Base-by-base conservation (phyloP, 2,888 invertebrate species). In the Dione juno region DNA sequence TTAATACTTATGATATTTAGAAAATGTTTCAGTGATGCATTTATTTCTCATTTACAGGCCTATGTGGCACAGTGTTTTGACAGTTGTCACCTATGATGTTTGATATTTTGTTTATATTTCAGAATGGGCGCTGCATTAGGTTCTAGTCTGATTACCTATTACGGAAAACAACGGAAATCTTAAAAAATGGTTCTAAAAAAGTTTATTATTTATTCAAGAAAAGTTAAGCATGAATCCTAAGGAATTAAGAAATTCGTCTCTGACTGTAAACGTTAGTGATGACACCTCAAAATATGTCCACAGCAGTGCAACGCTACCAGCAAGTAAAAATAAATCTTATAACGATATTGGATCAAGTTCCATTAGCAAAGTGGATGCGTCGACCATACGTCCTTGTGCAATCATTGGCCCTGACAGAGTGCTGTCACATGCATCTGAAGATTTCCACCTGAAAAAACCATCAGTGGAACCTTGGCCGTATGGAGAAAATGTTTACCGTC, bases 61-160 rank as follows among this genome's bases (percentile, higher is more conserved):
- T 89, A 92, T 92, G 92, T 92, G 92, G 92, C 92, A 85, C 71
- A 86, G 82, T 89, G 88, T 90, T 92, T 90, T 93, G 92, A 92
- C 92, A 92, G 86, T 90, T 92, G 90, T 87, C 89, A 89, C 53
- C 78, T 85, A 76, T 80, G 77, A 78, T 82, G 80, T 84, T 81
- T 87, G 79, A 82, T 86, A 89, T 85, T 88, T 90, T 92, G 91
- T 92, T 92, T 92, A 88, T 91, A 87, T 92, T 92, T 87, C 89
- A 92, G 91, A 82, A 88, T 86, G 86, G 82, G 81, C 79, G 76
- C 79, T 81, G 80, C 77, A 80, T 79, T 80, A 75, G 73, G 77
- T 74, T 73, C 72, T 74, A 78, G 79, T 75, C 77, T 77, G 76
- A 68, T 77, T 74, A 76, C 74, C 71, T 78, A 75, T 75, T 78